A percentile compares a stretch with the other conserved stretches of the same genome.
Evolutionary conservation across 2,113 vertebrate species (phyloP).

Genomic region (Thermophis baileyi): DNA sequence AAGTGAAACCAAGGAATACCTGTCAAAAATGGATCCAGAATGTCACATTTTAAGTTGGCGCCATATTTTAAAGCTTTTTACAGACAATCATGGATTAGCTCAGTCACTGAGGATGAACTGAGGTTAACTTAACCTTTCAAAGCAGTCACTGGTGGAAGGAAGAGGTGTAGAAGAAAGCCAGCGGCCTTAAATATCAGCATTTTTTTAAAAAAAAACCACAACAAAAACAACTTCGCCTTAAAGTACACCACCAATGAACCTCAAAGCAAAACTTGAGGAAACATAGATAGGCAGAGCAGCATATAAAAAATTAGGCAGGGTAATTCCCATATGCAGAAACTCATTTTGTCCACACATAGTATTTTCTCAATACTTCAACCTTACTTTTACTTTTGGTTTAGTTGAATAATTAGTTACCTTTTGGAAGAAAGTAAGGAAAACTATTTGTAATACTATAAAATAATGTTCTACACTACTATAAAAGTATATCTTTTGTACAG

Average conservation of each 20-base stretch:
- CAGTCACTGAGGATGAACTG: neutral
- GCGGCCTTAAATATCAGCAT: conserved; percentile 15
- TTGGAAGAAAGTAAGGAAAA: neutral
- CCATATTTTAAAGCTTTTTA: conserved; percentile 5
- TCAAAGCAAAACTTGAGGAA: neutral
- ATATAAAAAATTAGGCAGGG: neutral
- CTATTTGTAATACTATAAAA: conserved; percentile 1
- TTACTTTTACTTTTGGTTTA: neutral
- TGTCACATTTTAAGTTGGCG: conserved; percentile 16
- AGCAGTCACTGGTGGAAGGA: neutral
- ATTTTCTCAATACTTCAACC: neutral
- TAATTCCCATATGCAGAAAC: neutral
- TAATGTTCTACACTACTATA: conserved; percentile 33
- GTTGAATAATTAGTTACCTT: neutral
- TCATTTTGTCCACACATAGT: neutral
- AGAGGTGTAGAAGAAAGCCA: neutral
- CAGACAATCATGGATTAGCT: neutral
- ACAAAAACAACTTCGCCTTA: neutral
- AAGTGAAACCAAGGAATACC: conserved; percentile 46
- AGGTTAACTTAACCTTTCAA: neutral
- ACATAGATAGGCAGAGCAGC: neutral
- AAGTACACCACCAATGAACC: too few species aligned
- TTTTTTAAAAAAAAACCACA: neutral
- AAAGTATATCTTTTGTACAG: conserved; percentile 50
- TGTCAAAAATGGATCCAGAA: conserved; percentile 39